Conservation (phyloP, 2,113 vertebrate species). For the Chloebia gouldiae region DNA sequence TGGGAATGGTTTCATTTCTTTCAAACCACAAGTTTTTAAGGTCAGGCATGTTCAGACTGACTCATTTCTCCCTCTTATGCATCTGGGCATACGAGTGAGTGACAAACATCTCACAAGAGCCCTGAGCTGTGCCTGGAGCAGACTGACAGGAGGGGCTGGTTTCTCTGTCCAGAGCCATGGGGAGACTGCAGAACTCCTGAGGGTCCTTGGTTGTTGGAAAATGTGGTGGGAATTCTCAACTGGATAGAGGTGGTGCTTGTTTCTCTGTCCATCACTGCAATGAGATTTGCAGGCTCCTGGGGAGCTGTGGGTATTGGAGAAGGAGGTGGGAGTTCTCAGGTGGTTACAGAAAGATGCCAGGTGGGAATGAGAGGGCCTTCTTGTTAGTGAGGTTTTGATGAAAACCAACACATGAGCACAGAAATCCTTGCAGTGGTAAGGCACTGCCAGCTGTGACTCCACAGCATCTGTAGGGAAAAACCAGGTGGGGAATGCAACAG, state of each 20-base stretch:
- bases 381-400: neutral
- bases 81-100: rapidly evolving
- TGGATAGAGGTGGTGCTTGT: neutral
- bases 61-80: neutral
- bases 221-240: neutral
- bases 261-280: neutral
- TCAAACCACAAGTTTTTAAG: neutral
- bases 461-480: neutral
- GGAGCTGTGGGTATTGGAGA: neutral
- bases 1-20: neutral
- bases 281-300: neutral
- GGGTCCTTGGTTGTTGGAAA: neutral
- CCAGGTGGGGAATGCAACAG: neutral
- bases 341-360: neutral
- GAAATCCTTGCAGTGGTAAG: neutral
- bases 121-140: neutral
- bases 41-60: neutral
- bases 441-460: neutral
- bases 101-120: neutral
- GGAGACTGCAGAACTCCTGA: neutral
- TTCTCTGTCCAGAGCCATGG: neutral
- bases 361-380: neutral
- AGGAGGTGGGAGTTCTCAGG: neutral
- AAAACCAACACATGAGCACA: rapidly evolving
- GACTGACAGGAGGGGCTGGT: neutral